These are phyloP conservation scores for Pheosia gnoma DNA, from an alignment of 2,888 invertebrate species.

Conservation along the genomic window DNA sequence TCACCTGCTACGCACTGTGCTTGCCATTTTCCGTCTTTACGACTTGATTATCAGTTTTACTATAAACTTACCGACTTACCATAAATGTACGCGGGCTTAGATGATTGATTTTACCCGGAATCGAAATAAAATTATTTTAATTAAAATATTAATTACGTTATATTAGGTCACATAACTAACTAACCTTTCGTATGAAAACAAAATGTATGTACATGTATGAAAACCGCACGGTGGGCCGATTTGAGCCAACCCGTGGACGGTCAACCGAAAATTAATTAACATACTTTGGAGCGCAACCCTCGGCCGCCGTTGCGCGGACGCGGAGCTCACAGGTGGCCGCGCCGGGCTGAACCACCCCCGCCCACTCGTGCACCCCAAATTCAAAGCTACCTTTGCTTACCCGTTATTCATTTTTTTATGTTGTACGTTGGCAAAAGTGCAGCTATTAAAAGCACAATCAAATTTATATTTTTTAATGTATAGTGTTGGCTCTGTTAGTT, in stretches of 20 bases:
- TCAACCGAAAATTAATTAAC: conserved; percentile 84
- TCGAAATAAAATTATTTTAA: not conserved
- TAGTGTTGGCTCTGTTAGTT: not conserved
- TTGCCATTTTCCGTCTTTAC: not conserved
- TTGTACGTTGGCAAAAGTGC: not conserved
- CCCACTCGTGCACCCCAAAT: conserved; percentile 1
- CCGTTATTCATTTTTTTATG: not conserved
- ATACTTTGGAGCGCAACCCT: conserved; percentile 80
- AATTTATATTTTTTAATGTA: not conserved
- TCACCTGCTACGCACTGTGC: too few relatives aligned
- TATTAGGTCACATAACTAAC: conserved; percentile 51
- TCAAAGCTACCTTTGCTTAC: not conserved
- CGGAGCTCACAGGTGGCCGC: conserved; percentile 63
- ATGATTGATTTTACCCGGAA: not conserved
- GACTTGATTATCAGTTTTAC: not conserved
- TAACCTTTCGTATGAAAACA: conserved; percentile 68
- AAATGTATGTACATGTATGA: conserved; percentile 64
- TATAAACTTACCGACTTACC: not conserved
- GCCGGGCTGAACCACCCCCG: conserved; percentile 57
- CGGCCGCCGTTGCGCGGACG: conserved; percentile 47
- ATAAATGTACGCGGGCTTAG: not conserved
- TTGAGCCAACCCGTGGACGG: conserved; percentile 73
- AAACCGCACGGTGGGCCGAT: conserved; percentile 77
- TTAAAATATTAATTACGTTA: conserved; percentile 42
- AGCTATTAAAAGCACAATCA: not conserved